Evolutionary conservation across 2,888 invertebrate species (phyloP), one percentile per base, ranked within the genome.

Genomic region (Ennomos quercinarius): DNA sequence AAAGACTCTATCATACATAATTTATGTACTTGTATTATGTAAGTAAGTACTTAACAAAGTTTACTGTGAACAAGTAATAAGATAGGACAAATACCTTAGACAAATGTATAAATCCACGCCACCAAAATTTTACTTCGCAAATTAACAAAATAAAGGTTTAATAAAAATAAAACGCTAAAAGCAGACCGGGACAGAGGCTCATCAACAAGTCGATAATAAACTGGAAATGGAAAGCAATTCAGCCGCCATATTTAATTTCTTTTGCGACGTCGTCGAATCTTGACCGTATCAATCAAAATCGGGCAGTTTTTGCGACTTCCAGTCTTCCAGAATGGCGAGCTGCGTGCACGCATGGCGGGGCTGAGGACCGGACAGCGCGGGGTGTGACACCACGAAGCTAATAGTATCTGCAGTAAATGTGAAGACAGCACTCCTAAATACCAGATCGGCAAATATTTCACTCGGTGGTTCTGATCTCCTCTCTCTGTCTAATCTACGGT

Each of bases 221-320:
- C 67, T 67, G 63, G 63, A 70, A 70, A 67, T 67, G 63, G 63
- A 70, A 70, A 67, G 68, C 79, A 69, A 80, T 76, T 80, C 74
- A 39, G 62, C 47, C 50, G 65, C 68, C 68, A 78, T 82, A 79
- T 83, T 76, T 76, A 77, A 76, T 74, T 83, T 84, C 27, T 27
- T 81, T 81, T 72, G 71, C 71, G 74, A 70, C 65, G 70, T 71
- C 77, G 71, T 72, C 77, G 77, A 78, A 75, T 78, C 76, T 77
- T 76, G 80, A 77, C 77, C 79, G 82, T 84, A 87, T 89, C 88
- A 87, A 88, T 88, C 88, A 89, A 87, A 88, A 87, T 88, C 87
- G 87, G 81, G 73, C 70, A 76, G 72, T 81, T 86, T 86, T 87
- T 83, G 84, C 82, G 81, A 80, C 80, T 84, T 84, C 76, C 72